Percentiles rank a stretch among this genome's conserved stretches.
phyloP scores from a whole-genome alignment of 2,113 vertebrate species.

The Coracopsis vasa region DNA sequence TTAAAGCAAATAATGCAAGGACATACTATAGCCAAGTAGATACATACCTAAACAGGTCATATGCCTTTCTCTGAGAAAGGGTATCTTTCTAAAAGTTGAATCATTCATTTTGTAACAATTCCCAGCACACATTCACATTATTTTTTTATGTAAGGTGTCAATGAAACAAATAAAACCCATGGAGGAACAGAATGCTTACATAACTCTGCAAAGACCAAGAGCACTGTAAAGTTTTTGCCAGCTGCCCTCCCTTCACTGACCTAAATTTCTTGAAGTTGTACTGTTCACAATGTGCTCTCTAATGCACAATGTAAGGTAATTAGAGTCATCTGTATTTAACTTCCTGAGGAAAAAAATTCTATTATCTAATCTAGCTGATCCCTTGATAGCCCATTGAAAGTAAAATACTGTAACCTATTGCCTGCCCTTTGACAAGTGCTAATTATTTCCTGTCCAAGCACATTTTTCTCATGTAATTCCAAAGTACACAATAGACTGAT shows the following conservation, averaged over 20 bases:
- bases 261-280: slow-evolving; percentile 62
- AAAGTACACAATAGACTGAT: slow-evolving; percentile 69
- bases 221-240: neutral
- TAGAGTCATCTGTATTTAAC: slow-evolving; percentile 77
- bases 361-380: slow-evolving; percentile 80
- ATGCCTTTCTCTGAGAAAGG: neutral
- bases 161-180: neutral
- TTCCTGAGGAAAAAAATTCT: slow-evolving; percentile 69
- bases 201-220: neutral
- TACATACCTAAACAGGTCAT: neutral
- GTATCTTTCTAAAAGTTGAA: neutral
- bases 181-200: neutral
- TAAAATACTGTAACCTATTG: slow-evolving; percentile 80
- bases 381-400: slow-evolving; percentile 76
- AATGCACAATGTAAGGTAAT: slow-evolving; percentile 69
- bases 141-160: neutral
- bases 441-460: slow-evolving; percentile 86
- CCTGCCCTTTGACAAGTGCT: slow-evolving; percentile 80
- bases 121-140: fast-evolving
- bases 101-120: neutral
- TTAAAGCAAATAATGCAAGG: neutral
- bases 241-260: slow-evolving; percentile 17
- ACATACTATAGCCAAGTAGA: slow-evolving; percentile 13
- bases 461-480: slow-evolving; percentile 73
- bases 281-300: slow-evolving; percentile 60